phyloP scores from a whole-genome alignment of 2,797 vertebrate genomes.

The Hephaestus fuliginosus region DNA sequence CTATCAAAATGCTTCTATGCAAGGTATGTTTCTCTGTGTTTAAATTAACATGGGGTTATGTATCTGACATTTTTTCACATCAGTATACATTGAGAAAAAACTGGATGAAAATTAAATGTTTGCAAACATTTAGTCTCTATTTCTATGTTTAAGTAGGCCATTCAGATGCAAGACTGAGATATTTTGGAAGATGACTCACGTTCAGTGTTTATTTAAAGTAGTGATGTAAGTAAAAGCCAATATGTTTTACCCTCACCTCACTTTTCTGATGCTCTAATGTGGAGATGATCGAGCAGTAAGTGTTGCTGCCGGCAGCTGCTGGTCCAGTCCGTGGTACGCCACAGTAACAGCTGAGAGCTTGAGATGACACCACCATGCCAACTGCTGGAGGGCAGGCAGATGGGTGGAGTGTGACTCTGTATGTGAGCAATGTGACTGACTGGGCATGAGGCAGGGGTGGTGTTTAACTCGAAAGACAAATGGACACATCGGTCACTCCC shows the following conservation, averaged over 20 bases:
- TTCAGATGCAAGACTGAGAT: neutral
- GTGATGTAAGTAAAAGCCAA: neutral
- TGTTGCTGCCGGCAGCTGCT: slow-evolving; percentile 63
- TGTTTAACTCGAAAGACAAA: slow-evolving; percentile 51
- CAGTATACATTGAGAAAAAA: neutral
- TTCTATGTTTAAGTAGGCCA: neutral
- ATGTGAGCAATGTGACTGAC: slow-evolving; percentile 78
- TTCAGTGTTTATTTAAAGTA: neutral
- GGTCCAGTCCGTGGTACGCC: slow-evolving; percentile 45
- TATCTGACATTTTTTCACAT: neutral
- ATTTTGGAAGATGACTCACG: slow-evolving; percentile 13
- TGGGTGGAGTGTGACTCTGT: slow-evolving; percentile 58
- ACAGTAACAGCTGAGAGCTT: slow-evolving; percentile 72
- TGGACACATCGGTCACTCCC: slow-evolving; percentile 42
- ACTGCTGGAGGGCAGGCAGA: slow-evolving; percentile 70
- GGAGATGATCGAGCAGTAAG: slow-evolving; percentile 36
- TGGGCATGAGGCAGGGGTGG: slow-evolving; percentile 54
- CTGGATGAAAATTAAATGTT: slow-evolving; percentile 7
- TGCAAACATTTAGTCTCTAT: slow-evolving; percentile 8
- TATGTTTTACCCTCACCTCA: slow-evolving; percentile 22
- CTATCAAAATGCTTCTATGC: neutral
- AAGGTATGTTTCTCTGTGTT: slow-evolving; percentile 16
- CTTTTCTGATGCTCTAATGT: slow-evolving; percentile 43
- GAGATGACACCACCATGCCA: slow-evolving; percentile 68
- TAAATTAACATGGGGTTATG: neutral